These are phyloP conservation scores for Neomorphus geoffroyi DNA, from an alignment of 2,797 vertebrate genomes.

Conservation along the genomic window DNA sequence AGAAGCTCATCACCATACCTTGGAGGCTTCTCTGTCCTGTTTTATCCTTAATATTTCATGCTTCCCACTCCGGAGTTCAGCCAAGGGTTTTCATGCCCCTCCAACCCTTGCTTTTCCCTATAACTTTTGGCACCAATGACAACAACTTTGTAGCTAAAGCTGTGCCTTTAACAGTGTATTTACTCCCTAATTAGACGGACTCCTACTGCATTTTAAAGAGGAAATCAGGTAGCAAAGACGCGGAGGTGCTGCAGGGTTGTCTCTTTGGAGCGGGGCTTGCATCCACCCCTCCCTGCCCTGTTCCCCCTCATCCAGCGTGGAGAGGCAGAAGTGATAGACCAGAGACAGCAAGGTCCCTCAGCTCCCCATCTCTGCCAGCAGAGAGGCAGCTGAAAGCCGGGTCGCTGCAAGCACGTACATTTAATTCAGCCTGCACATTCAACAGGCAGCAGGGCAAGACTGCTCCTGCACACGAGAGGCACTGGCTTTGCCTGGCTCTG, in stretches of 20 bases:
- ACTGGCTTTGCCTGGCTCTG: not conserved
- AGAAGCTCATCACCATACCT: accelerated
- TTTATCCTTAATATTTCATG: not conserved
- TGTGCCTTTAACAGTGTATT: not conserved
- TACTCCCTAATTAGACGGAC: not conserved
- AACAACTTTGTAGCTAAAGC: not conserved
- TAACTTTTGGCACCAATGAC: not conserved
- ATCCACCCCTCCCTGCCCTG: not conserved
- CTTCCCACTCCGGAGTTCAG: not conserved
- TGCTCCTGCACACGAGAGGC: not conserved
- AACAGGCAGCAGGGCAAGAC: not conserved
- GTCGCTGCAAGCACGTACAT: accelerated
- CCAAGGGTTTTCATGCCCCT: not conserved
- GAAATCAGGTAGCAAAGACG: not conserved
- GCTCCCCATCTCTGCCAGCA: accelerated
- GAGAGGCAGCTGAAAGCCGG: not conserved
- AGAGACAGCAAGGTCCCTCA: not conserved
- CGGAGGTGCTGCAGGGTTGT: not conserved
- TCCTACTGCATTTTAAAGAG: not conserved
- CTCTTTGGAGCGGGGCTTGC: accelerated
- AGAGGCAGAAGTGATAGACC: not conserved
- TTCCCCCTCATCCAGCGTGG: not conserved
- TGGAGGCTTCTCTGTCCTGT: not conserved
- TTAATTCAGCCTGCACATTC: not conserved
- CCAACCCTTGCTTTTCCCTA: not conserved